A percentile compares a stretch with the other conserved stretches of the same genome.
phyloP scores from a whole-genome alignment of 2,113 vertebrate species.

The Pachyramphus minor region DNA sequence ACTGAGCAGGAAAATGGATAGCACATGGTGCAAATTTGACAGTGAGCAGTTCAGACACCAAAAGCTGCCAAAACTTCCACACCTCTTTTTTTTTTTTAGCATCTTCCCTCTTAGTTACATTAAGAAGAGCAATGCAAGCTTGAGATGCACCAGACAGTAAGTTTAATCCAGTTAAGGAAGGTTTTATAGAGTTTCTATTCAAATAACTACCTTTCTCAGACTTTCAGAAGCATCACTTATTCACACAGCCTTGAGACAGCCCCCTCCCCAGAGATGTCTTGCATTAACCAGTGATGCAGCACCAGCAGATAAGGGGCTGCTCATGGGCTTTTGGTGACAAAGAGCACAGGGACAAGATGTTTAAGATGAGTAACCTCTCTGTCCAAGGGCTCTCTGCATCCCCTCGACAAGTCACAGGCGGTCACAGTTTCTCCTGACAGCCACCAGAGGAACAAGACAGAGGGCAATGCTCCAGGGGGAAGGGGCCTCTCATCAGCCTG shows the following conservation, averaged over 20 bases:
- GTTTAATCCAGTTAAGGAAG: background rate
- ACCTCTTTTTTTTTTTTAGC: background rate
- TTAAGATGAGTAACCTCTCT: background rate
- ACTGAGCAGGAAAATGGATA: background rate
- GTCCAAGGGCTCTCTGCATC: background rate
- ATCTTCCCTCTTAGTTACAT: background rate
- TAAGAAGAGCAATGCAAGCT: background rate
- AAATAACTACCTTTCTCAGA: background rate
- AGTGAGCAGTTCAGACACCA: background rate
- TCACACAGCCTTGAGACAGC: background rate
- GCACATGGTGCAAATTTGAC: background rate
- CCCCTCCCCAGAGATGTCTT: no score
- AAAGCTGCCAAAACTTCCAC: background rate
- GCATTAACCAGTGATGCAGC: background rate
- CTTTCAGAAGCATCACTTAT: background rate
- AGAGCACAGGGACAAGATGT: fast-evolving
- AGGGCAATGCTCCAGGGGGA: background rate
- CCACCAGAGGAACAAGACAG: background rate
- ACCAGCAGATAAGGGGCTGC: background rate
- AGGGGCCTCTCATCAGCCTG: background rate
- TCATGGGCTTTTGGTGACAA: fast-evolving
- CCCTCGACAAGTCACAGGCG: fast-evolving
- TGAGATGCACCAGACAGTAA: background rate
- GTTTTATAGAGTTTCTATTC: background rate
- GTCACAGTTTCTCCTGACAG: background rate